Conservation (phyloP, 2,113 vertebrate species). For the Upupa epops region DNA sequence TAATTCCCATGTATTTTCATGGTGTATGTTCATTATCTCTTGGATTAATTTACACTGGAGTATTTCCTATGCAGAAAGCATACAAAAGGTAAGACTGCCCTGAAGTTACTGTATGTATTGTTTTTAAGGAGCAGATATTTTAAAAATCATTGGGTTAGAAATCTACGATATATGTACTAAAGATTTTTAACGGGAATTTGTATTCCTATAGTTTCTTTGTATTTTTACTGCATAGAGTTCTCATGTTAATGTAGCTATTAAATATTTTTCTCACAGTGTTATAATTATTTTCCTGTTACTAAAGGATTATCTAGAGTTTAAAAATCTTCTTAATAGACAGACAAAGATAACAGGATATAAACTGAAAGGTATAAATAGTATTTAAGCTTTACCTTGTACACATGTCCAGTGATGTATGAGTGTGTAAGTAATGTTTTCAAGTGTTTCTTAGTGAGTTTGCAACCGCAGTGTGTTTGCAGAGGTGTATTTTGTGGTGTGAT, state of each 20-base stretch:
- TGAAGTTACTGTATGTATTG: background rate
- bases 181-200: background rate
- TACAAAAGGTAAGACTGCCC: background rate
- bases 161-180: background rate
- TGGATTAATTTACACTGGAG: background rate
- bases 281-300: background rate
- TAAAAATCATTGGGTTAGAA: background rate
- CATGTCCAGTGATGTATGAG: background rate
- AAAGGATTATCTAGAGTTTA: background rate
- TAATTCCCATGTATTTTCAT: background rate
- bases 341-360: slow-evolving; percentile 50
- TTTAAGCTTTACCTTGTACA: background rate
- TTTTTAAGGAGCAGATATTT: background rate
- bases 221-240: background rate
- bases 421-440: background rate
- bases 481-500: background rate
- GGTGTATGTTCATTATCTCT: background rate
- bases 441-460: background rate
- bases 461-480: background rate
- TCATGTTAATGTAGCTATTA: background rate
- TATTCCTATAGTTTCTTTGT: background rate
- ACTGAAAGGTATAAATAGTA: background rate
- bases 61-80: background rate
- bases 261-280: background rate
- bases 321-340: background rate